Evolutionary conservation across 2,797 vertebrate species (phyloP), one percentile per base, ranked within the genome.

Genomic region (Jordanella pulchra): DNA sequence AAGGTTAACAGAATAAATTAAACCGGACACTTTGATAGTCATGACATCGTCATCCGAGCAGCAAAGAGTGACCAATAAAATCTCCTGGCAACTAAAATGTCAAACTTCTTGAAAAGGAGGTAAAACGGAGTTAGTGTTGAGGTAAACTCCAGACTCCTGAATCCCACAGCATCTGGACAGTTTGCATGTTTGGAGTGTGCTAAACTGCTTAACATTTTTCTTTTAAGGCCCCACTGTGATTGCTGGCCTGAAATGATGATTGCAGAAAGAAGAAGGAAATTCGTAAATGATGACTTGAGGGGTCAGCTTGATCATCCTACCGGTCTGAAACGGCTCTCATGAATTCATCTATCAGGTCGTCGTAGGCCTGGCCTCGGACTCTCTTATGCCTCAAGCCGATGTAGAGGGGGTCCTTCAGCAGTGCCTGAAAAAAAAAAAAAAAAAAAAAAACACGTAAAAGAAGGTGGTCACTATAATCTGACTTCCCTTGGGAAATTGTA

Each of bases 331-430:
- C 95, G 51, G 97, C 97, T 90, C 95, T 94, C 97, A 99, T 99
- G 85, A 99, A 99, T 91, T 99, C 97, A 81, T 99, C 97, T 92
- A 99, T 90, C 84, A 99, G 96, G 76, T 95, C 94, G 77, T 99
- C 95, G 0, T 99, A 99, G 65, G 94, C 95, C 84, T 94, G 92
- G 78, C 97, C 97, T 89, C 97, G 95, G 58, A 98, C 83, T 89
- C 98, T 92, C 88, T 95, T 97, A 70, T 98, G 97, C 75, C 96
- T 96, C 79, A 99, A 90, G 13, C 98, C 98, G 65, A 99, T 98
- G 89, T 99, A 99, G 78, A 99, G 87, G 45, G 98, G 97, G 90
- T 99, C 98, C 79, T 95, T 95, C 85, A 99, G 90, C 76, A 99
- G 88, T 25, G 89, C 82, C 98, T 99, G 87, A 76, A 88, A 21